Evolutionary conservation across 2,888 invertebrate genomes (phyloP).

Genomic region (Hofmannophila pseudospretella): DNA sequence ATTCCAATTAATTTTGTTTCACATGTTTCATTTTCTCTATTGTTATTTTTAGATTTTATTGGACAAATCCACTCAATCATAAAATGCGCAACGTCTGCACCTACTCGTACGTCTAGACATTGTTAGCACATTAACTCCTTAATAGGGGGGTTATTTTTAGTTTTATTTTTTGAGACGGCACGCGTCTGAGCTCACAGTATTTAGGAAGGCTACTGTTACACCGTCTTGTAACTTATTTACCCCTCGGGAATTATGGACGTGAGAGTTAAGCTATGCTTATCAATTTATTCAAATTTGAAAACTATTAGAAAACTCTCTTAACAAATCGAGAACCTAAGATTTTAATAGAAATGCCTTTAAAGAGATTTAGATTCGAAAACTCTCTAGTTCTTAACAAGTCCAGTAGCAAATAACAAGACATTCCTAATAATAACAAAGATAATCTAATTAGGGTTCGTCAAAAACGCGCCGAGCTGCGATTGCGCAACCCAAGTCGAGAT

Average conservation of each 20-base stretch:
- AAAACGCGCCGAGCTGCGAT: conserved; percentile 59
- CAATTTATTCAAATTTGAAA: no score
- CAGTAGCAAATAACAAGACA: not conserved
- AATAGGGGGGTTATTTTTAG: conserved; percentile 69
- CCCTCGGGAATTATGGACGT: no score
- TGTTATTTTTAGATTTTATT: no score
- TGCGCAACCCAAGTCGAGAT: conserved; percentile 65
- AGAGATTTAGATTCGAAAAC: no score
- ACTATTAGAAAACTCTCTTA: no score
- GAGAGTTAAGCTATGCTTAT: no score
- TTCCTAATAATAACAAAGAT: conserved; percentile 18
- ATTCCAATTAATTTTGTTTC: no score
- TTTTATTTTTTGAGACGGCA: conserved; percentile 57
- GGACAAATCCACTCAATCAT: conserved; percentile 23
- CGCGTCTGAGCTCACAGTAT: conserved; percentile 29
- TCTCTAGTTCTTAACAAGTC: no score
- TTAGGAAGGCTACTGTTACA: conserved; percentile 11
- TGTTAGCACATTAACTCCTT: conserved; percentile 69
- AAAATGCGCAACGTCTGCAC: not conserved
- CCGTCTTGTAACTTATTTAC: conserved; percentile 6
- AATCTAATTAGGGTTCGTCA: conserved; percentile 66
- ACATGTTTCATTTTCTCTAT: no score
- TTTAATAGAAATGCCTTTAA: no score
- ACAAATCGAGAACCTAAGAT: no score
- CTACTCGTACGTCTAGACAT: no score